A percentile compares a stretch with the other conserved stretches of the same genome.
phyloP scores from a whole-genome alignment of 2,797 vertebrate species.

The Typhlichthys eigenmanni region DNA sequence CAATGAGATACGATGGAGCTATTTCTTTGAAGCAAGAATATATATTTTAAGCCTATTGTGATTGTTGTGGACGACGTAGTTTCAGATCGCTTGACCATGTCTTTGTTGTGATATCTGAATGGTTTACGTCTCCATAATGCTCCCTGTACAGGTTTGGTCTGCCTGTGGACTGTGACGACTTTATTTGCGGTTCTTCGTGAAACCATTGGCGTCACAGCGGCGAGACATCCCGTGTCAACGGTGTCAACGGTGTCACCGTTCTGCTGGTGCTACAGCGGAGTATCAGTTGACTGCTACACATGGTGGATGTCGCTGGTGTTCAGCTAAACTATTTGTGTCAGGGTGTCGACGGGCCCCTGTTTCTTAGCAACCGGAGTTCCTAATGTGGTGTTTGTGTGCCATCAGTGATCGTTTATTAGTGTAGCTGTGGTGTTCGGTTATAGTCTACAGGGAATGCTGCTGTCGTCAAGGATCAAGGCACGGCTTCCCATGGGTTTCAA shows the following conservation, averaged over 20 bases:
- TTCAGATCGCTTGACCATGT: constrained; percentile 1
- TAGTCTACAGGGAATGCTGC: constrained; percentile 41
- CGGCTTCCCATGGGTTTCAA: constrained; percentile 33
- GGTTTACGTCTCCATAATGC: neutral
- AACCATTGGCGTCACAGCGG: constrained; percentile 43
- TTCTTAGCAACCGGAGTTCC: constrained; percentile 64
- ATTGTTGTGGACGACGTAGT: constrained; percentile 1
- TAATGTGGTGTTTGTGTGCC: constrained; percentile 53
- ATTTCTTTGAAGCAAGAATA: too few relatives aligned
- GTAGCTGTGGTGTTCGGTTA: constrained; percentile 41
- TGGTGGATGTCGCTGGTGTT: constrained; percentile 32
- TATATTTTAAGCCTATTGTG: neutral
- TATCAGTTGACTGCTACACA: constrained; percentile 69
- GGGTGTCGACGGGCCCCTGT: constrained; percentile 58
- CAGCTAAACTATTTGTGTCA: constrained; percentile 65
- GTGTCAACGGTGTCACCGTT: constrained; percentile 45
- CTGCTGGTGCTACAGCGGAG: constrained; percentile 49
- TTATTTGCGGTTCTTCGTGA: constrained; percentile 28
- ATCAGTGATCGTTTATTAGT: constrained; percentile 37
- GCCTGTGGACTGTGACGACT: constrained; percentile 30
- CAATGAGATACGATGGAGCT: constrained; percentile 3
- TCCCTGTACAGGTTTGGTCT: constrained; percentile 7
- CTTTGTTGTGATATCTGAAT: neutral
- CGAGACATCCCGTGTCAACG: constrained; percentile 60
- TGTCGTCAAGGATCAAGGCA: constrained; percentile 39